Evolutionary conservation across 2,113 vertebrate species (phyloP).

Genomic region (Plotosus lineatus): DNA sequence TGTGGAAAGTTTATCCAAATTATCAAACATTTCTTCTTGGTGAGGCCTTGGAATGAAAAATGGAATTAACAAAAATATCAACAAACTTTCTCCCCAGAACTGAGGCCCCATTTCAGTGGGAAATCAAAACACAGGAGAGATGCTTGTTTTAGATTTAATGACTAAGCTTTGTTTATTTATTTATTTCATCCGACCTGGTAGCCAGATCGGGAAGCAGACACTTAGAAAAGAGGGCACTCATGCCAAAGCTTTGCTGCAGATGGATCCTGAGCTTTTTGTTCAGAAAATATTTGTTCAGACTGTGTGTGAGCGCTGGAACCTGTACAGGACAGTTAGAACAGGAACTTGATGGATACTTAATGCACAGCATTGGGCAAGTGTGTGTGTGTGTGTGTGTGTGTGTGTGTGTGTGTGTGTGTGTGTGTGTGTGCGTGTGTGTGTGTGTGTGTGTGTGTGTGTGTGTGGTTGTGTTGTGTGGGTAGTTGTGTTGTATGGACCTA

Average conservation of each 20-base stretch:
- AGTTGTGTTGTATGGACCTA: no score
- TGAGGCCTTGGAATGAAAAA: no score
- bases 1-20: no score
- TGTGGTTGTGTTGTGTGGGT: no score
- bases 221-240: not conserved
- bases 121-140: not conserved
- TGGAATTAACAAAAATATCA: no score
- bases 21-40: no score
- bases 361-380: not conserved
- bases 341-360: constrained; percentile 26
- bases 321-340: constrained; percentile 24
- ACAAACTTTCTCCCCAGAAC: no score
- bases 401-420: not conserved
- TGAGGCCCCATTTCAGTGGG: no score
- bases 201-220: constrained; percentile 5
- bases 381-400: constrained; percentile 9
- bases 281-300: constrained; percentile 41
- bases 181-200: not conserved
- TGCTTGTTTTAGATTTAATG: not conserved
- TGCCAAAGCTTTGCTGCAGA: constrained; percentile 3
- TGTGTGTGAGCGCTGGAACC: constrained; percentile 41
- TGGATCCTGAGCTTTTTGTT: constrained; percentile 39
- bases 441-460: no score
- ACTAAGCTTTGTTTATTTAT: constrained; percentile 2
- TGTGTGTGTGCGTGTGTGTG: not conserved